Evolutionary conservation across 1,140 invertebrate genomes (phyloP).

Genomic region (Aricia agestis): DNA sequence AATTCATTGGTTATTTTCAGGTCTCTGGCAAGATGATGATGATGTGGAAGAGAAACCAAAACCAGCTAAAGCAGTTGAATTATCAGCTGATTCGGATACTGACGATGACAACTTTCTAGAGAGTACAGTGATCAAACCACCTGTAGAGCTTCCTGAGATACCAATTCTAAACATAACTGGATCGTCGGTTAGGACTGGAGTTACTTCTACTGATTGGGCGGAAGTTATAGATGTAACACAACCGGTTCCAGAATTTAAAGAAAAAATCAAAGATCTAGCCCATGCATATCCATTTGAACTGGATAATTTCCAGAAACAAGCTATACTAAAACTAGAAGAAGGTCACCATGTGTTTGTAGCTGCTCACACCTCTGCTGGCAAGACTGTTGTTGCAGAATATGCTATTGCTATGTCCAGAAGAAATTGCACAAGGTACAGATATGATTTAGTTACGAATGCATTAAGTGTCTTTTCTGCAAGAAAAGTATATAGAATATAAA

Average conservation of each 20-base stretch:
- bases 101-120: slow-evolving; percentile 62
- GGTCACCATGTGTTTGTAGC: slow-evolving; percentile 98
- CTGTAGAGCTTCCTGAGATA: slow-evolving; percentile 62
- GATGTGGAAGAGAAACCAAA: slow-evolving; percentile 37
- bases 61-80: slow-evolving; percentile 33
- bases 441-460: background rate
- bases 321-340: slow-evolving; percentile 95
- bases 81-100: slow-evolving; percentile 31
- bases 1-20: slow-evolving; percentile 29
- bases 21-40: slow-evolving; percentile 65
- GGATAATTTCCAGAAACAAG: slow-evolving; percentile 98
- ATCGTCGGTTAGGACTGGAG: slow-evolving; percentile 40
- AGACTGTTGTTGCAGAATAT: slow-evolving; percentile 99
- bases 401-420: slow-evolving; percentile 95
- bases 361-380: slow-evolving; percentile 99
- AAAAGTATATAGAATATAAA: too few species aligned
- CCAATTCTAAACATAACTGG: slow-evolving; percentile 56
- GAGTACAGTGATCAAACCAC: slow-evolving; percentile 52
- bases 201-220: slow-evolving; percentile 85
- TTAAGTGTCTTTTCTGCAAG: too few species aligned
- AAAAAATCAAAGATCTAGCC: slow-evolving; percentile 90
- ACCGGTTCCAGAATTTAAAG: slow-evolving; percentile 89
- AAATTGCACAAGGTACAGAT: slow-evolving; percentile 89
- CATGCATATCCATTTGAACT: slow-evolving; percentile 94
- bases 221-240: slow-evolving; percentile 88